phyloP scores from a whole-genome alignment of 35 echinoderm and acorn worm genomes.

The Lytechinus pictus region DNA sequence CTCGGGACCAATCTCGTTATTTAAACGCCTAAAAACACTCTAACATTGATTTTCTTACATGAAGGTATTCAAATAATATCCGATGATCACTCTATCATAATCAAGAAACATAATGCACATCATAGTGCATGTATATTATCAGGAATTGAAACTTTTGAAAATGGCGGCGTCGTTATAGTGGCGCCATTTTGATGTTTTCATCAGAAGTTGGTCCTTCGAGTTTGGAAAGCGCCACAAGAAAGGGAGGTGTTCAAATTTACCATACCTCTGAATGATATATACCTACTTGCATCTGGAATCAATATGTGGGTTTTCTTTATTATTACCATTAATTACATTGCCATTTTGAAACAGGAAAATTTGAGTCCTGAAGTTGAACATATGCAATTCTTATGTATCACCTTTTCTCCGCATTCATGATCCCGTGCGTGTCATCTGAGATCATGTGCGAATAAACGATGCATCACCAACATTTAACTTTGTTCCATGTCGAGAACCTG shows the following conservation, averaged over 20 bases:
- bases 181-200: background rate
- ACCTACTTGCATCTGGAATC: too few relatives aligned
- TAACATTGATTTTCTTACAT: background rate
- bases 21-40: background rate
- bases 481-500: too few relatives aligned
- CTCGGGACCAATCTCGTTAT: background rate
- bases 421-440: too few relatives aligned
- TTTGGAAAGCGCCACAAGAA: background rate
- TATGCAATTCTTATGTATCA: too few relatives aligned
- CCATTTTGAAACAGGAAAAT: too few relatives aligned
- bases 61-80: background rate
- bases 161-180: background rate
- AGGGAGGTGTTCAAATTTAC: background rate
- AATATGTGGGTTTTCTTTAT: too few relatives aligned
- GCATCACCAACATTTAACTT: too few relatives aligned
- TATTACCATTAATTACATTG: too few relatives aligned
- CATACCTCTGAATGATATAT: too few relatives aligned
- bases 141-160: background rate
- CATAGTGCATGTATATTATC: background rate
- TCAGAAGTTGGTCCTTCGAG: background rate
- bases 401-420: too few relatives aligned
- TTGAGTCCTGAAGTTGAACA: too few relatives aligned
- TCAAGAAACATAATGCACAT: background rate
- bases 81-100: background rate
- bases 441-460: too few relatives aligned